Evolutionary conservation across 2,797 vertebrate species (phyloP).

Genomic region (Anguilla obscura): DNA sequence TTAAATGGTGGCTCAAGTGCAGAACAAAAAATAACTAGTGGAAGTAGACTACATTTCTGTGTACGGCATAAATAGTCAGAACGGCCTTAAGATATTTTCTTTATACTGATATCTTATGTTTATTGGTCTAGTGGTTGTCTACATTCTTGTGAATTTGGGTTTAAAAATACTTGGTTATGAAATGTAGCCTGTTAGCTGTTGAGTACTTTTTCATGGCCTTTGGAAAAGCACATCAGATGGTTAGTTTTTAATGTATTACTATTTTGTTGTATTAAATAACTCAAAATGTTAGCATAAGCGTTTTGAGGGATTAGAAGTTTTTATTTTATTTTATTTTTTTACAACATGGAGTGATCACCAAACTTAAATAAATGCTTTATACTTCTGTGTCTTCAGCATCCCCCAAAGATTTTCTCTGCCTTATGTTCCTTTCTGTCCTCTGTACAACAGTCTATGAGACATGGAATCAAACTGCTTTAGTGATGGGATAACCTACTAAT

Average conservation of each 20-base stretch:
- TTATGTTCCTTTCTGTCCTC: not conserved
- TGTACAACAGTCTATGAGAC: not conserved
- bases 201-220: not conserved
- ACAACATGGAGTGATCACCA: not conserved
- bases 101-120: not conserved
- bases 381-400: not conserved
- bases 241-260: not conserved
- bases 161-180: not conserved
- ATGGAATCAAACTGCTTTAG: slow-evolving; percentile 5
- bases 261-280: not conserved
- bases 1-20: slow-evolving; percentile 15
- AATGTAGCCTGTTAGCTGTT: not conserved
- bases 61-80: not conserved
- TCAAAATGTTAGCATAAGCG: not conserved
- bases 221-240: not conserved
- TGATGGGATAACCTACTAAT: not conserved
- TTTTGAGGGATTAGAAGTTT: not conserved
- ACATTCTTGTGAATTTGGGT: not conserved
- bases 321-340: not conserved
- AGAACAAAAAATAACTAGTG: not conserved
- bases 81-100: not conserved
- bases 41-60: not conserved
- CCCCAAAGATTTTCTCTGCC: not conserved
- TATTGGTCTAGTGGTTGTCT: slow-evolving; percentile 14
- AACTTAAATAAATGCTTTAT: not conserved